Evolutionary conservation across 2,888 invertebrate genomes (phyloP).

Genomic region (Acrocera orbiculus): DNA sequence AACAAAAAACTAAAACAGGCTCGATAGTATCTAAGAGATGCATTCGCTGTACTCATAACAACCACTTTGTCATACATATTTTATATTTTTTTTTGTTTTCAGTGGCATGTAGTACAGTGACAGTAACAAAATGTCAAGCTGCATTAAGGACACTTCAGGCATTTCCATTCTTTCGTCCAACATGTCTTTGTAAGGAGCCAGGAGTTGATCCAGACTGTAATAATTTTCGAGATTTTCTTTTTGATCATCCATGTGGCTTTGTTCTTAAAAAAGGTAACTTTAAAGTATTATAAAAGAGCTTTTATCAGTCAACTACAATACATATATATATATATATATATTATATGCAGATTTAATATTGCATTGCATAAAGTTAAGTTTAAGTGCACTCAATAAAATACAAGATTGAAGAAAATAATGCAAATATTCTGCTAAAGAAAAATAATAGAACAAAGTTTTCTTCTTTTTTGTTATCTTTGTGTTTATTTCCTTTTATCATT

Average conservation of each 20-base stretch:
- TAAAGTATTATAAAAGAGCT: not conserved
- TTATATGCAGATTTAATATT: too few relatives aligned
- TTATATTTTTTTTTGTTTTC: conserved; percentile 26
- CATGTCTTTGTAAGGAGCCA: conserved; percentile 80
- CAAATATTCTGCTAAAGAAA: too few relatives aligned
- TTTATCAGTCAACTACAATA: not conserved
- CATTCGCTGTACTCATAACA: conserved; percentile 1
- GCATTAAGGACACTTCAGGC: conserved; percentile 76
- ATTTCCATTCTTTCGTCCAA: conserved; percentile 84
- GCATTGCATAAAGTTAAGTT: too few relatives aligned
- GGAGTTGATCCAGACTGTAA: conserved; percentile 83
- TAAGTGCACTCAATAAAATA: too few relatives aligned
- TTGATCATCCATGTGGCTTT: conserved; percentile 85
- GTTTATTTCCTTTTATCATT: too few relatives aligned
- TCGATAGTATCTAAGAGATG: not conserved
- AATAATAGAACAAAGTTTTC: too few relatives aligned
- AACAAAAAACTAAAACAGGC: not conserved
- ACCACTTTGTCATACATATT: conserved; percentile 4
- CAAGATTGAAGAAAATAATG: too few relatives aligned
- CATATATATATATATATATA: not conserved
- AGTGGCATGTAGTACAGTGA: conserved; percentile 87
- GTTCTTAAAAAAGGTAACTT: conserved; percentile 67
- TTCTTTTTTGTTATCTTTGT: too few relatives aligned
- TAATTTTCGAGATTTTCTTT: conserved; percentile 80
- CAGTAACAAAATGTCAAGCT: conserved; percentile 84